These are phyloP conservation scores for Gnatocerus cornutus DNA, from an alignment of 2,888 invertebrate species.

Conservation along the genomic window DNA sequence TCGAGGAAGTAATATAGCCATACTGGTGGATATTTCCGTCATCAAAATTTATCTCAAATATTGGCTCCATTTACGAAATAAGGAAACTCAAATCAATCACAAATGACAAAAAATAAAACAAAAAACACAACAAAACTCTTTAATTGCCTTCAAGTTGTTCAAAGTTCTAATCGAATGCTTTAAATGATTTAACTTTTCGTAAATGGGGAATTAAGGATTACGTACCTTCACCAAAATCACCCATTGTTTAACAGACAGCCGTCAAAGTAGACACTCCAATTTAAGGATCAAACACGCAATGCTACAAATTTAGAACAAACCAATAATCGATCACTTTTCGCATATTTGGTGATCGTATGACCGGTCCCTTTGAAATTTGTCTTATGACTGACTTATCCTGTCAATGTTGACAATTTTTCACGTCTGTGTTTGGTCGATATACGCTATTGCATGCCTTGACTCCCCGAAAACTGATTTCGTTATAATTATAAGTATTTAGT, in stretches of 20 bases:
- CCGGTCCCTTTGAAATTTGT: constrained; percentile 34
- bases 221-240: constrained; percentile 68
- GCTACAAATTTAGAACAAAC: constrained; percentile 55
- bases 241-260: constrained; percentile 60
- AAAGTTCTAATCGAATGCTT: constrained; percentile 21
- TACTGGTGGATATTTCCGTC: constrained; percentile 12
- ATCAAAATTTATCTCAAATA: constrained; percentile 16
- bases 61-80: constrained; percentile 27
- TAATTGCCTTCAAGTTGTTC: constrained; percentile 6
- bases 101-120: background rate
- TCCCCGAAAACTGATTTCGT: constrained; percentile 44
- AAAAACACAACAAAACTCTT: constrained; percentile 8
- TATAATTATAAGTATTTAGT: constrained; percentile 35
- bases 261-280: constrained; percentile 60
- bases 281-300: constrained; percentile 58
- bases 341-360: constrained; percentile 17
- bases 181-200: constrained; percentile 32
- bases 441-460: constrained; percentile 47
- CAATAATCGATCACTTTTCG: constrained; percentile 50
- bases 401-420: constrained; percentile 64
- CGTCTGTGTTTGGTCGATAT: constrained; percentile 64
- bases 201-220: constrained; percentile 28
- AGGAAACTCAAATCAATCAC: constrained; percentile 1
- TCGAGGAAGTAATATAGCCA: constrained; percentile 5
- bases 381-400: constrained; percentile 54